A percentile compares a stretch with the other conserved stretches of the same genome.
Evolutionary conservation across 2,113 vertebrate genomes (phyloP).

Genomic region (Oplegnathus fasciatus): DNA sequence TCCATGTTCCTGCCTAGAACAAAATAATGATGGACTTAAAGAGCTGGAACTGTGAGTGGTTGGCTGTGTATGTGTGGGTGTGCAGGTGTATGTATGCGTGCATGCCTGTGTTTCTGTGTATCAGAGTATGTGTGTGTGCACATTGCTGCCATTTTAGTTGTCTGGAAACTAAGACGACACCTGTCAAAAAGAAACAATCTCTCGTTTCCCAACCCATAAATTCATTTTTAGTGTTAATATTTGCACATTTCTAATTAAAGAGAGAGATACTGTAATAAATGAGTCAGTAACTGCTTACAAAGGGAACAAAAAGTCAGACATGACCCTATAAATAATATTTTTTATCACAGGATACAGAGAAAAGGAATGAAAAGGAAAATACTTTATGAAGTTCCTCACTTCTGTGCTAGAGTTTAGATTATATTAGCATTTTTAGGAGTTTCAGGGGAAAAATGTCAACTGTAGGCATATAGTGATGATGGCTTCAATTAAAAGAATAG

Average conservation of each 20-base stretch:
- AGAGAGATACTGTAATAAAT: neutral
- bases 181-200: neutral
- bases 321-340: too few relatives aligned
- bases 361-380: neutral
- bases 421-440: neutral
- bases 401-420: neutral
- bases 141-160: too few relatives aligned
- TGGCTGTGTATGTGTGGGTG: neutral
- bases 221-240: neutral
- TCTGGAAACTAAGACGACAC: neutral
- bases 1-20: conserved; percentile 42
- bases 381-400: neutral
- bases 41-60: conserved; percentile 36
- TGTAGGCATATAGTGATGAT: neutral
- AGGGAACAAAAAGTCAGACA: neutral
- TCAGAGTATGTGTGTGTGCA: neutral
- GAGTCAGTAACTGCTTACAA: neutral
- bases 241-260: neutral
- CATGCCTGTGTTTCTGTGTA: neutral
- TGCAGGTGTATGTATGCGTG: neutral
- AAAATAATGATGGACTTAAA: conserved; percentile 55
- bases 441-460: too few relatives aligned
- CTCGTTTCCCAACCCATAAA: neutral
- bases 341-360: neutral
- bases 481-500: neutral